Conservation (phyloP, 2,888 invertebrate species). For the Ormyrus pomaceus region DNA sequence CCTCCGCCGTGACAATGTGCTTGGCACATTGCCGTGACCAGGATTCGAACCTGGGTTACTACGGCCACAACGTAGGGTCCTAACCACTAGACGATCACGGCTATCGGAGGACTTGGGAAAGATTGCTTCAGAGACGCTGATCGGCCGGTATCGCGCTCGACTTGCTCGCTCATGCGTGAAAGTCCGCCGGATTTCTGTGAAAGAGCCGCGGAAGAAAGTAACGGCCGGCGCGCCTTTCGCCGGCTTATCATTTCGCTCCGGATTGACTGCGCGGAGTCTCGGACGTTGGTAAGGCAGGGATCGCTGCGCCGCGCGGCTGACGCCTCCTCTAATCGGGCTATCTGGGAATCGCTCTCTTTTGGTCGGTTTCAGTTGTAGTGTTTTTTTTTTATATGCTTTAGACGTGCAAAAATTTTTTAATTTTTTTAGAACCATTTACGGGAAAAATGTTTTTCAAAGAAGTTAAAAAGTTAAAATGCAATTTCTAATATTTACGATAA, state of each 20-base stretch:
- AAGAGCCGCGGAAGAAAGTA: neutral
- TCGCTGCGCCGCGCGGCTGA: too few species aligned
- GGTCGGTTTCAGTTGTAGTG: too few species aligned
- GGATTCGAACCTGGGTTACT: constrained; percentile 76
- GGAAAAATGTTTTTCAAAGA: too few species aligned
- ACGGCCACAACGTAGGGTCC: constrained; percentile 76
- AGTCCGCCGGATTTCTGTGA: neutral
- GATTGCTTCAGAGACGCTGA: constrained; percentile 2
- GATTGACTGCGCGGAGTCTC: neutral
- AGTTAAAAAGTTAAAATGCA: too few species aligned
- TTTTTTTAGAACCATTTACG: too few species aligned
- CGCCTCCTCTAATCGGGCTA: too few species aligned
- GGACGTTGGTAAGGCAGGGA: constrained; percentile 32
- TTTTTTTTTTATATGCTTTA: too few species aligned
- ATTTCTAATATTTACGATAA: too few species aligned
- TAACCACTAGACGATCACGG: constrained; percentile 70
- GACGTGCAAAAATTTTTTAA: too few species aligned
- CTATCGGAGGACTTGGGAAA: constrained; percentile 57
- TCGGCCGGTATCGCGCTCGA: constrained; percentile 38
- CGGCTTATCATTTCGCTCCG: constrained; percentile 5
- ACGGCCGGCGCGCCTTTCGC: neutral
- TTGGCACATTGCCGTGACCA: constrained; percentile 74
- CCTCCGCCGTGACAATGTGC: constrained; percentile 56
- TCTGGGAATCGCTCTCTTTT: too few species aligned
- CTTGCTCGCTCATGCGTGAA: constrained; percentile 50